Conservation (phyloP, 35 echinoderm and acorn worm genomes). For the Lytechinus pictus region DNA sequence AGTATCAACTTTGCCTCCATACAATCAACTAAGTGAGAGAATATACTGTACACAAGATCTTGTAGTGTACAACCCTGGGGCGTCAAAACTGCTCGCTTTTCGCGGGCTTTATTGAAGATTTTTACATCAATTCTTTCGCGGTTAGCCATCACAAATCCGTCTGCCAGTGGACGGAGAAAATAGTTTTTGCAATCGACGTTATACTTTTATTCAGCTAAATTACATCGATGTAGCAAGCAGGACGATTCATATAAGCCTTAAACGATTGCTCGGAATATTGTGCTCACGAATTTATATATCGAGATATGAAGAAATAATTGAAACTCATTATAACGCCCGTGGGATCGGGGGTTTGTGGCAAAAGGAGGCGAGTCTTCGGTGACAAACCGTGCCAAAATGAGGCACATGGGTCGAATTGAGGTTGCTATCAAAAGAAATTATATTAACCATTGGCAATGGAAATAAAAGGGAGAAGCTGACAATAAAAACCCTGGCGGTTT, state of each 20-base stretch:
- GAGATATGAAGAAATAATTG: slow-evolving; percentile 20
- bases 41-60: not conserved
- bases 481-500: slow-evolving; percentile 17
- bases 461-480: slow-evolving; percentile 20
- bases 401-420: slow-evolving; percentile 41
- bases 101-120: slow-evolving; percentile 17
- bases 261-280: not conserved
- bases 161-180: not conserved
- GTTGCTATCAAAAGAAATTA: slow-evolving; percentile 23
- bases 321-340: slow-evolving; percentile 22
- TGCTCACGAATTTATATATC: not conserved
- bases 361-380: not conserved
- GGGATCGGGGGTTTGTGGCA: not conserved
- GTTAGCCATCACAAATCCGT: not conserved
- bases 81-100: not conserved
- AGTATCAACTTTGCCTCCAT: not conserved
- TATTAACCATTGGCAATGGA: slow-evolving; percentile 52
- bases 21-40: not conserved
- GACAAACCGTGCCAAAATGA: not conserved
- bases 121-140: not conserved
- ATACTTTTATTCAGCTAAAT: not conserved
- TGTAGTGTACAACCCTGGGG: not conserved
- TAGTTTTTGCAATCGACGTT: not conserved
- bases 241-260: not conserved
- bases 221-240: slow-evolving; percentile 17